Conservation (phyloP, 2,888 invertebrate genomes). For the Drosophila multiciliata region DNA sequence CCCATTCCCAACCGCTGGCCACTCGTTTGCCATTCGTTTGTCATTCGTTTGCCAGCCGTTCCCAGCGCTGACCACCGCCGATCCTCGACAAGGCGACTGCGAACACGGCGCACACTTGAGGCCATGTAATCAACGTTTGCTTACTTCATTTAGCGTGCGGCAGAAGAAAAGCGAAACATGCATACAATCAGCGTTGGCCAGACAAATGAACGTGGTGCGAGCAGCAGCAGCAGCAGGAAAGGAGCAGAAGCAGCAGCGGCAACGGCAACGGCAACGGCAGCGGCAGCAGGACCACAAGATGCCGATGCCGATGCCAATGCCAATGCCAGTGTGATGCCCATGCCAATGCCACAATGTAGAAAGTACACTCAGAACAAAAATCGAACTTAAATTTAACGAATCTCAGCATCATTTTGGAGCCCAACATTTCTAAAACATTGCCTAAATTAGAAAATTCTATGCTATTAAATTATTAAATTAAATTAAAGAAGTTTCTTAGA, state of each 20-base stretch:
- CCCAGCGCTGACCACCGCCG: constrained; percentile 25
- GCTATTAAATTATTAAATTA: background rate
- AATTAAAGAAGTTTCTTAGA: background rate
- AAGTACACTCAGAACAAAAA: background rate
- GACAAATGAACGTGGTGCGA: constrained; percentile 59
- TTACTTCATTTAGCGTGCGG: constrained; percentile 81
- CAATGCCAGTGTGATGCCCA: constrained; percentile 17
- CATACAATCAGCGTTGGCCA: constrained; percentile 74
- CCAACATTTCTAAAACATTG: too few relatives aligned
- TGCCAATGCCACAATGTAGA: constrained; percentile 5
- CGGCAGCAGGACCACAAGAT: constrained; percentile 38
- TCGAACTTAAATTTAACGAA: background rate
- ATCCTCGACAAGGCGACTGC: constrained; percentile 46
- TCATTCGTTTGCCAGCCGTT: constrained; percentile 13
- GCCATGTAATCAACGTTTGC: constrained; percentile 81
- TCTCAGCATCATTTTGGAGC: background rate
- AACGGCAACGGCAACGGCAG: constrained; percentile 10
- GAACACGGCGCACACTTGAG: constrained; percentile 76
- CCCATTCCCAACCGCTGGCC: background rate
- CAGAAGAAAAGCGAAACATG: constrained; percentile 80
- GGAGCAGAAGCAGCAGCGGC: background rate
- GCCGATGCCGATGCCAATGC: constrained; percentile 34
- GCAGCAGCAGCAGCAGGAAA: constrained; percentile 16
- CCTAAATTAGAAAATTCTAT: background rate
- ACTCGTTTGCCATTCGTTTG: constrained; percentile 5